Conservation (phyloP, 2,797 vertebrate genomes). For the Sorex maritimensis region DNA sequence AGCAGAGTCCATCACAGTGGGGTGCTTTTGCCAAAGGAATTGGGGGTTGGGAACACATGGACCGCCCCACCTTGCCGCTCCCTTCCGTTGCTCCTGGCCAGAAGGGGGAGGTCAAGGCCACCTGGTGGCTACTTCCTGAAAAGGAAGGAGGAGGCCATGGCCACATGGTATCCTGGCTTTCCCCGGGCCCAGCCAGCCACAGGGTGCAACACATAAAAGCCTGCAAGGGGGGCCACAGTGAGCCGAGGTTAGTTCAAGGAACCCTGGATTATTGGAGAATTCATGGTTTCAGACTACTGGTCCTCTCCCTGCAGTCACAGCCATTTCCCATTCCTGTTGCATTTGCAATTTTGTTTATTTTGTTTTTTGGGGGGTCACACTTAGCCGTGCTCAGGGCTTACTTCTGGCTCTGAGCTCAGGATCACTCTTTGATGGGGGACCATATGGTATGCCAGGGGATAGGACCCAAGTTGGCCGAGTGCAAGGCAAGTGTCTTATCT, state of each 20-base stretch:
- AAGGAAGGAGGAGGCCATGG: constrained; percentile 89
- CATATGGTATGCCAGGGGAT: no score
- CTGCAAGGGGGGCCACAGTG: constrained; percentile 90
- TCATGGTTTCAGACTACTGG: background rate
- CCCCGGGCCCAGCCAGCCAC: constrained; percentile 89
- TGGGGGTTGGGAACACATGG: no score
- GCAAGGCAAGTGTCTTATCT: no score
- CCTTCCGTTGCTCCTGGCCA: background rate
- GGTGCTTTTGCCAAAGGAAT: constrained; percentile 87
- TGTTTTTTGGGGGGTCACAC: no score
- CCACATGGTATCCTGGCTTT: constrained; percentile 91
- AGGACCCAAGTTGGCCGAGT: no score
- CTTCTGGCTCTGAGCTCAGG: no score
- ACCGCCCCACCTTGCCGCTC: no score
- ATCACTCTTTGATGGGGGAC: no score
- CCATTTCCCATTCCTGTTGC: background rate
- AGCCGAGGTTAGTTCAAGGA: constrained; percentile 39
- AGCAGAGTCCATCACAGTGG: constrained; percentile 23
- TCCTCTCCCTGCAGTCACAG: constrained; percentile 1
- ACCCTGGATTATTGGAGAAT: constrained; percentile 82
- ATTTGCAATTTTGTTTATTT: background rate
- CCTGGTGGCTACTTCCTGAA: constrained; percentile 89
- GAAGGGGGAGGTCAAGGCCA: constrained; percentile 85
- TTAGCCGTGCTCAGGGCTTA: no score
- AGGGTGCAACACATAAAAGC: constrained; percentile 84